Conservation (phyloP, 35 echinoderm and acorn worm species). For the Apostichopus parvimensis region DNA sequence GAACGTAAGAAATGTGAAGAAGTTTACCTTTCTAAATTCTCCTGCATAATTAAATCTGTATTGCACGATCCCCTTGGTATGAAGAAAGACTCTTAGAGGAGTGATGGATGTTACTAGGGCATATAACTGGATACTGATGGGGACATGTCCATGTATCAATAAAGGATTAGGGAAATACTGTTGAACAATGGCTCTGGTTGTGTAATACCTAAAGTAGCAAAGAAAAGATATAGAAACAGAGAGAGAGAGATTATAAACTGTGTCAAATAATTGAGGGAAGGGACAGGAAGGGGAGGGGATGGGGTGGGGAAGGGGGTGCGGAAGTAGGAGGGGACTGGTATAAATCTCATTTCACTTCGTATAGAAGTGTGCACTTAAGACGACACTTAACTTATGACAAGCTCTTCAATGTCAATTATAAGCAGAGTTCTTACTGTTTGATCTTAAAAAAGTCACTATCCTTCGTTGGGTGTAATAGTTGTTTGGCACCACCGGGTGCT, state of each 20-base stretch:
- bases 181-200: slow-evolving; percentile 74
- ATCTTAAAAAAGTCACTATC: slow-evolving; percentile 86
- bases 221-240: neutral
- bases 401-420: too few relatives aligned
- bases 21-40: slow-evolving; percentile 81
- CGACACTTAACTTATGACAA: too few relatives aligned
- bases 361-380: too few relatives aligned
- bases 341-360: too few relatives aligned
- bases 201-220: slow-evolving; percentile 61
- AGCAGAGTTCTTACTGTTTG: slow-evolving; percentile 44
- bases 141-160: slow-evolving; percentile 66
- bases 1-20: neutral
- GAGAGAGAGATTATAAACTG: too few relatives aligned
- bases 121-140: slow-evolving; percentile 76
- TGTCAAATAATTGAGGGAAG: too few relatives aligned
- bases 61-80: slow-evolving; percentile 88
- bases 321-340: too few relatives aligned
- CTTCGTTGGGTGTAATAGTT: slow-evolving; percentile 90
- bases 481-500: slow-evolving; percentile 70
- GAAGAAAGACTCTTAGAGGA: slow-evolving; percentile 81
- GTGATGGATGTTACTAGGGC: slow-evolving; percentile 85
- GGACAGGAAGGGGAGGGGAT: too few relatives aligned
- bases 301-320: too few relatives aligned
- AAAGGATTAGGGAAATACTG: slow-evolving; percentile 92
- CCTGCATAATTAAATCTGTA: slow-evolving; percentile 84